These are phyloP conservation scores for Drosophila atroscutellata DNA, from an alignment of 2,888 invertebrate species.

Conservation along the genomic window DNA sequence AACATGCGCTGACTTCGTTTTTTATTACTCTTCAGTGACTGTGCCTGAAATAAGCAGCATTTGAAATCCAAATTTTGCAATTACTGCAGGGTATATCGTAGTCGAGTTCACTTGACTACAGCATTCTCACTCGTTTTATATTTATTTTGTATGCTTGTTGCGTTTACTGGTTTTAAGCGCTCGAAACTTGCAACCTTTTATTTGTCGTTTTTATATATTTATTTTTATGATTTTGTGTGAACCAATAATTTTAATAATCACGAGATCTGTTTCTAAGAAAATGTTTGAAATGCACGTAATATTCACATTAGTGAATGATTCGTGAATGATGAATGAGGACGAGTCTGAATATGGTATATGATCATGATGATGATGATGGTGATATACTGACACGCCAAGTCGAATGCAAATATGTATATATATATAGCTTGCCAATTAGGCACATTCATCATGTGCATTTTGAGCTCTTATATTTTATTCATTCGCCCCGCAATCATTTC, in stretches of 20 bases:
- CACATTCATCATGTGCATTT: slow-evolving; percentile 8
- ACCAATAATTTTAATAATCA: slow-evolving; percentile 70
- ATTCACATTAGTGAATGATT: slow-evolving; percentile 22
- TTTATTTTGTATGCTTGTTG: not conserved
- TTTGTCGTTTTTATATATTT: not conserved
- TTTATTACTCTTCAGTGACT: no score
- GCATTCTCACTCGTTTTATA: not conserved
- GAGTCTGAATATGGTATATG: slow-evolving; percentile 7
- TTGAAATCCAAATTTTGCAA: not conserved
- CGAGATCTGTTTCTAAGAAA: slow-evolving; percentile 41
- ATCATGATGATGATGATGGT: slow-evolving; percentile 14
- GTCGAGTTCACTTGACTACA: not conserved
- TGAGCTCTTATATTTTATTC: not conserved
- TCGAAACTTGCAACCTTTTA: slow-evolving; percentile 1
- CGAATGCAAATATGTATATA: slow-evolving; percentile 14
- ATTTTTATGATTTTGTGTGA: slow-evolving; percentile 25
- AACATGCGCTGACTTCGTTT: not conserved
- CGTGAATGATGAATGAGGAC: slow-evolving; percentile 19
- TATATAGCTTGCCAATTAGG: slow-evolving; percentile 16
- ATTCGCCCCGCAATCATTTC: not conserved
- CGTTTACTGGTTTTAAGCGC: not conserved
- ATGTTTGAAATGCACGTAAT: slow-evolving; percentile 31
- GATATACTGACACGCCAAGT: slow-evolving; percentile 21
- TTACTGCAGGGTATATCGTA: not conserved
- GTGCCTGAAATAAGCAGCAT: no score